Evolutionary conservation across 2,888 invertebrate genomes (phyloP).

Genomic region (Meganola albula): DNA sequence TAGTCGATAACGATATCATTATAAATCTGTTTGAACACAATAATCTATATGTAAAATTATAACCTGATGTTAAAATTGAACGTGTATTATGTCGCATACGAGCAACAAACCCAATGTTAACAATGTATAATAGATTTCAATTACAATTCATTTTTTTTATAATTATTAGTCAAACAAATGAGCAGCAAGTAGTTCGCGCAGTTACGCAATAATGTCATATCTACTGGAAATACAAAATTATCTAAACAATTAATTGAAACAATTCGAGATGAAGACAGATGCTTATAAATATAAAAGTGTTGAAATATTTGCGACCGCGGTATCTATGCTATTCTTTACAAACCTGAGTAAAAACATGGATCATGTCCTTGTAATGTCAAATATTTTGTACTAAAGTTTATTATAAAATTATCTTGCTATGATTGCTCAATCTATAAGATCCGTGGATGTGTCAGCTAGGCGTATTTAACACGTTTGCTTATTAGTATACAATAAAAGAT

Average conservation of each 20-base stretch:
- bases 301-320: constrained; percentile 28
- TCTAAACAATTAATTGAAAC: constrained; percentile 19
- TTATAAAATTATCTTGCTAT: constrained; percentile 33
- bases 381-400: constrained; percentile 43
- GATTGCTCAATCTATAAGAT: constrained; percentile 31
- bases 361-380: constrained; percentile 40
- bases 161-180: constrained; percentile 11
- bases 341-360: constrained; percentile 42
- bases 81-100: constrained; percentile 10
- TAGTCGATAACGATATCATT: constrained; percentile 36
- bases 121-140: constrained; percentile 8
- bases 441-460: constrained; percentile 17
- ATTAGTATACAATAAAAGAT: constrained; percentile 12
- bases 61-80: constrained; percentile 15
- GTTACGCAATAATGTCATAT: constrained; percentile 12
- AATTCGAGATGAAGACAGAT: constrained; percentile 24
- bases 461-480: constrained; percentile 12
- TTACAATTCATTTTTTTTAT: constrained; percentile 4
- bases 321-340: constrained; percentile 34
- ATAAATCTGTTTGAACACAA: constrained; percentile 43
- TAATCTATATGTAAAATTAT: constrained; percentile 29
- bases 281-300: constrained; percentile 29
- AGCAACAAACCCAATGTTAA: constrained; percentile 15
- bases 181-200: constrained; percentile 8
- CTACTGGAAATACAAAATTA: constrained; percentile 12